phyloP scores from a whole-genome alignment of 2,888 invertebrate genomes.

The Nipponacmea schrenckii region DNA sequence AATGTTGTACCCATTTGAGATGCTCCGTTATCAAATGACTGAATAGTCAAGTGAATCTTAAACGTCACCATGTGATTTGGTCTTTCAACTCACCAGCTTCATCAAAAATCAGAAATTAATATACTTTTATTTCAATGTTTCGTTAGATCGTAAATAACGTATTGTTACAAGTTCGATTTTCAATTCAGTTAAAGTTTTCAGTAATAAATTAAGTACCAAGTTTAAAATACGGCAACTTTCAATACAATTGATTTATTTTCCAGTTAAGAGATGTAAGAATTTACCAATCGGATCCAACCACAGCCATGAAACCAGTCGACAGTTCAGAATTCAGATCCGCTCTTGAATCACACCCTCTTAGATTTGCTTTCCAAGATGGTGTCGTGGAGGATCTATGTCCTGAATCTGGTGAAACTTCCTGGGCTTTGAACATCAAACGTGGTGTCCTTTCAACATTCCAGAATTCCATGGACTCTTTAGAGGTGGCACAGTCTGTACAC shows the following conservation, averaged over 20 bases:
- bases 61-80: too few species aligned
- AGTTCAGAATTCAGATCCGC: slow-evolving; percentile 67
- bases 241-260: slow-evolving; percentile 12
- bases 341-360: slow-evolving; percentile 78
- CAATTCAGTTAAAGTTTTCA: too few species aligned
- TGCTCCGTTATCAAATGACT: too few species aligned
- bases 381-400: slow-evolving; percentile 82
- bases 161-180: too few species aligned
- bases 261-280: slow-evolving; percentile 63
- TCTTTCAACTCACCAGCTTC: too few species aligned
- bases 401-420: slow-evolving; percentile 81
- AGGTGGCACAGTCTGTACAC: slow-evolving; percentile 70
- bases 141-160: too few species aligned
- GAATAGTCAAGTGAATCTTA: too few species aligned
- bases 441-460: slow-evolving; percentile 88
- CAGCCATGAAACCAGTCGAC: slow-evolving; percentile 25
- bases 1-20: too few species aligned
- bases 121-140: too few species aligned
- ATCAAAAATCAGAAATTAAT: too few species aligned
- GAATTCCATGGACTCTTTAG: slow-evolving; percentile 86
- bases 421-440: slow-evolving; percentile 89
- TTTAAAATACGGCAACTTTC: too few species aligned
- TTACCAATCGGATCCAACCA: slow-evolving; percentile 56
- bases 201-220: too few species aligned
- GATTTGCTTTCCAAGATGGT: slow-evolving; percentile 83